Evolutionary conservation across 2,888 invertebrate genomes (phyloP).

Genomic region (Agapetus fuscipes): DNA sequence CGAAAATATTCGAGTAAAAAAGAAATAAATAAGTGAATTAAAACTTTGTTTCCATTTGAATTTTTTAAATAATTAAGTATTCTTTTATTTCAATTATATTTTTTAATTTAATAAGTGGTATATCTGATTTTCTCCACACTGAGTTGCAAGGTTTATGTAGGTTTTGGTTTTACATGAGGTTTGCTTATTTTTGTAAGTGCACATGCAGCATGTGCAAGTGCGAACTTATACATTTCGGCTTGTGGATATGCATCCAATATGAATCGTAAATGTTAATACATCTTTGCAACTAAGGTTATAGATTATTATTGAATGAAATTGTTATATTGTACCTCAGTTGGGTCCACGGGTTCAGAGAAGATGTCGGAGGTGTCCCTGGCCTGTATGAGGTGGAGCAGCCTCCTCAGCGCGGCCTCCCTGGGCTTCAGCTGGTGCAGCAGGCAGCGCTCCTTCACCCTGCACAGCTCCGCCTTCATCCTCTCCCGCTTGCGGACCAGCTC

Average conservation of each 20-base stretch:
- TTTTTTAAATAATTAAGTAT: too few relatives aligned
- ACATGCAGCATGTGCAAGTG: too few relatives aligned
- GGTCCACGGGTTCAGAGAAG: constrained; percentile 88
- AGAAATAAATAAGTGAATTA: too few relatives aligned
- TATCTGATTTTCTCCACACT: not conserved
- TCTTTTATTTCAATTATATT: too few relatives aligned
- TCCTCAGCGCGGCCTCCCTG: constrained; percentile 65
- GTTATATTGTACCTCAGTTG: constrained; percentile 55
- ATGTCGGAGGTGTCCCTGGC: constrained; percentile 77
- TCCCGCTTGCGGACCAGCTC: constrained; percentile 94
- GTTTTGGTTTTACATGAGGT: not conserved
- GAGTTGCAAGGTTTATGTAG: not conserved
- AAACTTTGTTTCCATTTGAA: too few relatives aligned
- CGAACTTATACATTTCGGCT: too few relatives aligned
- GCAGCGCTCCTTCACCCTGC: constrained; percentile 71
- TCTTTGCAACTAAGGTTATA: too few relatives aligned
- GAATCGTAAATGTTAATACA: too few relatives aligned
- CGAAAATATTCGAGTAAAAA: too few relatives aligned
- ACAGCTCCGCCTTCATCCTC: constrained; percentile 82
- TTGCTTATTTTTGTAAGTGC: too few relatives aligned
- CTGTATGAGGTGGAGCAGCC: constrained; percentile 66
- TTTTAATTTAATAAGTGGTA: not conserved
- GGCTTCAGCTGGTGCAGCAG: constrained; percentile 75
- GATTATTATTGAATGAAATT: too few relatives aligned
- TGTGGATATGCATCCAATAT: too few relatives aligned